Conservation (phyloP, 92 coral and sea anemone species). For the Epizoanthus rinbou region DNA sequence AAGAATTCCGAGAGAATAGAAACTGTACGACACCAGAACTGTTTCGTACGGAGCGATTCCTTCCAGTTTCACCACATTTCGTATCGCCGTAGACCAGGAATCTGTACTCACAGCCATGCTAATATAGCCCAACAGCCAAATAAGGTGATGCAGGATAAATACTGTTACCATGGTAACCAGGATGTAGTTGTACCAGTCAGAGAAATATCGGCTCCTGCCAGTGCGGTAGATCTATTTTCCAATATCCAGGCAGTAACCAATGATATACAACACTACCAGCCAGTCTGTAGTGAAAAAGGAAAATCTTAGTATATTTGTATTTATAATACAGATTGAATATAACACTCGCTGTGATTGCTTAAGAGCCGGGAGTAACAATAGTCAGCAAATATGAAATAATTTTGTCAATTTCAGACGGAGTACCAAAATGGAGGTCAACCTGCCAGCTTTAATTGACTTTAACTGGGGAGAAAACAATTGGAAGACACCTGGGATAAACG, state of each 20-base stretch:
- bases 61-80: slow-evolving; percentile 26
- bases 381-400: no score
- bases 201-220: slow-evolving; percentile 37
- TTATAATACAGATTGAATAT: no score
- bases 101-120: neutral
- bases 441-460: no score
- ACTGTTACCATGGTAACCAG: slow-evolving; percentile 36
- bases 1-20: slow-evolving; percentile 45
- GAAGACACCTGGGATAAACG: no score
- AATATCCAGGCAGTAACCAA: slow-evolving; percentile 48
- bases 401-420: no score
- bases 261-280: slow-evolving; percentile 32
- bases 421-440: no score
- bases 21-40: slow-evolving; percentile 45
- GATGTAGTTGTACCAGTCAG: slow-evolving; percentile 47
- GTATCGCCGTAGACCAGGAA: slow-evolving; percentile 8
- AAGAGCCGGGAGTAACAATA: no score
- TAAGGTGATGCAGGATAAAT: slow-evolving; percentile 39
- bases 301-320: no score
- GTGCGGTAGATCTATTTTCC: slow-evolving; percentile 45
- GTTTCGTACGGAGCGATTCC: slow-evolving; percentile 14
- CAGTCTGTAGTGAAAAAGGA: slow-evolving; percentile 32
- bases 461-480: no score
- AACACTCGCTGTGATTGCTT: no score
- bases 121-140: slow-evolving; percentile 45